phyloP scores from a whole-genome alignment of 2,888 invertebrate genomes.

The Apamea sordens region DNA sequence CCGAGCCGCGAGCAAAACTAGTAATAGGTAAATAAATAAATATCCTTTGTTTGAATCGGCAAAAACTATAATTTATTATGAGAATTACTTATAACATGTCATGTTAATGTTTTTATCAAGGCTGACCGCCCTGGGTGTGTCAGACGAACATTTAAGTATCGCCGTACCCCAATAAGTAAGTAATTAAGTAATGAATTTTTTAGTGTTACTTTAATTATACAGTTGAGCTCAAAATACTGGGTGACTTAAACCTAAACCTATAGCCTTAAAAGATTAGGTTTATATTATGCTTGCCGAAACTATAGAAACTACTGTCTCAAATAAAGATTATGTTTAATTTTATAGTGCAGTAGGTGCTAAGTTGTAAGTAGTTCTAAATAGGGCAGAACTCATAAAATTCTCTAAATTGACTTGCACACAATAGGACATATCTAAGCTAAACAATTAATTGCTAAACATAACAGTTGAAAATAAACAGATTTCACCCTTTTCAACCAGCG shows the following conservation, averaged over 20 bases:
- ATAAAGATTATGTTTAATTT: not conserved
- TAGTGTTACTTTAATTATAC: not conserved
- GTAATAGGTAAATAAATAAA: not conserved
- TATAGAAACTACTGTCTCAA: not conserved
- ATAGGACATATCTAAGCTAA: not conserved
- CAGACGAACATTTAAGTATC: not conserved
- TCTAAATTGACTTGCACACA: not conserved
- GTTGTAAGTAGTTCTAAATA: not conserved
- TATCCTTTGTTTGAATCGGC: not conserved
- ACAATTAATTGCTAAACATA: not conserved
- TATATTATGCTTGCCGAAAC: not conserved
- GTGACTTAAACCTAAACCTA: not conserved
- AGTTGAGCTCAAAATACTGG: not conserved
- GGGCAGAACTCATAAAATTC: not conserved
- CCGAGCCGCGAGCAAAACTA: not conserved
- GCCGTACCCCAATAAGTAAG: not conserved
- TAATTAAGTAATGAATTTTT: not conserved
- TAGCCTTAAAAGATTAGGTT: not conserved
- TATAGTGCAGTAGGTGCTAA: not conserved
- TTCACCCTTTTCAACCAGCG: not conserved
- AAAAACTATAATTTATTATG: not conserved
- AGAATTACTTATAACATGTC: not conserved
- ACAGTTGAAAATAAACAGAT: not conserved
- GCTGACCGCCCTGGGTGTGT: conserved; percentile 18
- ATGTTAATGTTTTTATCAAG: conserved; percentile 24